Conservation (phyloP, 2,113 vertebrate species). For the Axis porcinus region DNA sequence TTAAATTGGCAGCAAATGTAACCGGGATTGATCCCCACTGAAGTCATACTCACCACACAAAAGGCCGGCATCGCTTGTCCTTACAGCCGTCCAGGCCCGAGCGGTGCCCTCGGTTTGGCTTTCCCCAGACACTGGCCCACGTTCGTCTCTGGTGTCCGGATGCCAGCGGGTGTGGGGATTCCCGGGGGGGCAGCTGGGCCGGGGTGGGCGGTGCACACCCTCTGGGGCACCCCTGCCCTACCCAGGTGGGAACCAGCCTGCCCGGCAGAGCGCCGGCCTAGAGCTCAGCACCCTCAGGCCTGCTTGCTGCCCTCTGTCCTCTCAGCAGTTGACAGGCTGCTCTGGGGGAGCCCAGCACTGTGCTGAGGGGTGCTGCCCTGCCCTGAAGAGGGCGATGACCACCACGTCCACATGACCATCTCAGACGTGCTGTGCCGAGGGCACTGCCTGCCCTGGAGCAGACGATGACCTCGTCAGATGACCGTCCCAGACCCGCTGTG, state of each 20-base stretch:
- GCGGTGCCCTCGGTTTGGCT: accelerated
- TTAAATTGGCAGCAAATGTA: not conserved
- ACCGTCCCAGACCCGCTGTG: accelerated
- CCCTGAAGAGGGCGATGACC: accelerated
- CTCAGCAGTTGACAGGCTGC: not conserved
- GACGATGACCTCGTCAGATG: accelerated
- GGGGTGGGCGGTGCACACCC: not conserved
- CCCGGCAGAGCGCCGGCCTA: not conserved
- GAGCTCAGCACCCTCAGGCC: not conserved
- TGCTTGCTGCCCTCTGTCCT: not conserved
- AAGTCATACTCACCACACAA: accelerated
- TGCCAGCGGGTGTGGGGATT: too few species aligned
- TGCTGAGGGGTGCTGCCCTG: not conserved
- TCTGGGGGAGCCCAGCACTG: not conserved
- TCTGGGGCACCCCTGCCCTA: not conserved
- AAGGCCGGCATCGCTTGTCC: accelerated
- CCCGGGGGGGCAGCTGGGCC: not conserved
- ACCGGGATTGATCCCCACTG: accelerated
- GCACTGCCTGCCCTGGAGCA: accelerated
- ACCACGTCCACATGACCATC: not conserved
- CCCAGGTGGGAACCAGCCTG: too few species aligned
- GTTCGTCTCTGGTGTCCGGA: accelerated
- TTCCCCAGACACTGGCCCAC: accelerated
- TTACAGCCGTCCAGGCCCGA: not conserved
- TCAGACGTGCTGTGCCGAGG: not conserved